Conservation (phyloP, 64 coral and sea anemone species). For the Stichodactyla mertensii region DNA sequence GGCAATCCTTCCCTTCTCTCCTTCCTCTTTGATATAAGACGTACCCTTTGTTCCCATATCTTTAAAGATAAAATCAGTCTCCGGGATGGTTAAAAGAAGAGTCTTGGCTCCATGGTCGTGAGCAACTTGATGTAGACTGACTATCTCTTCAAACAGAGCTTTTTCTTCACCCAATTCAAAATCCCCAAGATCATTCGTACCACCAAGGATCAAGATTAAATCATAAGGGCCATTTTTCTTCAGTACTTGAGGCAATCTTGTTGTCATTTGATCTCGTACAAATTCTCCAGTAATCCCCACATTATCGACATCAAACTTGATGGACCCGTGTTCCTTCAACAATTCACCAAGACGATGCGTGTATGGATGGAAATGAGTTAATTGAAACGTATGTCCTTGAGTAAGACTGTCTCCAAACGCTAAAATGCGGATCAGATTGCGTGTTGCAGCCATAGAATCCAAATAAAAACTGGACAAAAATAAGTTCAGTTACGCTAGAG, state of each 20-base stretch:
- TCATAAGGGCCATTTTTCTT: conserved; percentile 38
- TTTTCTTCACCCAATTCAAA: conserved; percentile 43
- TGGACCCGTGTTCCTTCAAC: conserved; percentile 15
- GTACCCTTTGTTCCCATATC: conserved; percentile 46
- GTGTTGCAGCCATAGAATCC: conserved; percentile 32
- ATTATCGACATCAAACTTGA: conserved; percentile 55
- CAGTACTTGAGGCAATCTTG: conserved; percentile 43
- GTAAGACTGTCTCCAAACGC: conserved; percentile 91
- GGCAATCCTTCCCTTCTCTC: conserved; percentile 40
- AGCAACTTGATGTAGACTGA: conserved; percentile 29
- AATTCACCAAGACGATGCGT: conserved; percentile 39
- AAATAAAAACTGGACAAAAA: not conserved
- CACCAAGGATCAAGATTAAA: conserved; percentile 76
- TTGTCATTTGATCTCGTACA: conserved; percentile 59
- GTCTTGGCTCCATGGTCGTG: conserved; percentile 26
- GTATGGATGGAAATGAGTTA: conserved; percentile 60
- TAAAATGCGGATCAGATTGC: conserved; percentile 30
- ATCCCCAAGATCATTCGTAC: conserved; percentile 79
- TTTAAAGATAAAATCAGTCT: conserved; percentile 68
- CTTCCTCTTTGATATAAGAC: conserved; percentile 77
- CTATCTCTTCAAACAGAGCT: conserved; percentile 46
- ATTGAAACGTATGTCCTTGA: conserved; percentile 55
- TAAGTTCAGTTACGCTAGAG: not conserved
- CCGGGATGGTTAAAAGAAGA: conserved; percentile 70
- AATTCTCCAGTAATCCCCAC: conserved; percentile 63